Evolutionary conservation across 2,113 vertebrate species (phyloP), one percentile per base, ranked within the genome.

Genomic region (Centropus bengalensis): DNA sequence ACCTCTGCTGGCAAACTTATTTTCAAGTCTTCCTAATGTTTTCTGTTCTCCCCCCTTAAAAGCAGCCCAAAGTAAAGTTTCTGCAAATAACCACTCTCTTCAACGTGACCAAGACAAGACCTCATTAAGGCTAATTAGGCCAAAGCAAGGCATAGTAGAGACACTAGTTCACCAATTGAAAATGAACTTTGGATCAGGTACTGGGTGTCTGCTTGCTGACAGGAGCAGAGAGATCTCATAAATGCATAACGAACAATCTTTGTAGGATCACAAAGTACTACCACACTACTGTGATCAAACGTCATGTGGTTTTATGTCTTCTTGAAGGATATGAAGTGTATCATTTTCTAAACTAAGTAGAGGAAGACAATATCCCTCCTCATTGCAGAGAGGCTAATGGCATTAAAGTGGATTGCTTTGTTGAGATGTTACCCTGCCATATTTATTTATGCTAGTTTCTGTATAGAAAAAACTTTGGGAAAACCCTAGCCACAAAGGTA

Each of bases 101-200:
- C 56, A 86, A 76, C 60, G 58, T 51, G 93, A 64, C 68, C n/a
- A 93, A 95, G 42, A 27, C 36, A 66, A 93, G 49, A 81, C 82
- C 74, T 92, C 91, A 93, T 71, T 95, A 75, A 90, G 49, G 56
- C 73, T 93, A 91, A 93, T 62, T 92, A 89, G 86, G n/a, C 45
- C 59, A 93, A 64, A 26, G 12, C 5, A 6, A 96, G 33, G 19
- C 63, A 63, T 74, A 83, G 71, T 87, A 76, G 52, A 93, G 85
- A 91, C 54, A 81, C 7, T 6, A 78, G 49, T 85, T 94, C 56
- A 79, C 15, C 32, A 73, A 85, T 93, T 76, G 73, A 87, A 76
- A 47, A 71, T 20, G 9, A 80, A 59, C n/a, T 54, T 69, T 71
- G 86, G 77, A 49, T 71, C 49, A 60, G 49, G 12, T 86, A 19